phyloP scores from a whole-genome alignment of 2,888 invertebrate genomes.

The Alviniconcha strummeri region DNA sequence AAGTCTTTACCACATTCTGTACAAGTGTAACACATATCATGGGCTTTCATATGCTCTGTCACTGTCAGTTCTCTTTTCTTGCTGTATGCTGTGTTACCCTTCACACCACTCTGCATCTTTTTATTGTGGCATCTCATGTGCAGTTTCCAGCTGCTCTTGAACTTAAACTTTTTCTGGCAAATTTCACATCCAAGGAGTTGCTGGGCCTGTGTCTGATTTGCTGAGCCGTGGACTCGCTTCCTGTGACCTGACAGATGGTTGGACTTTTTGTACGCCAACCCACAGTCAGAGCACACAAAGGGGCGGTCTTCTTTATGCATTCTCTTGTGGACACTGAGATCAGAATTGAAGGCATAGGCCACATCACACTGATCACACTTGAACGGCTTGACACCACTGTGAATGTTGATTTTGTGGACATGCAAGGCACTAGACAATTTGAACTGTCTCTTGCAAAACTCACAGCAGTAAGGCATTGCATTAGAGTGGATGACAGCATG shows the following conservation, averaged over 20 bases:
- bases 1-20: no score
- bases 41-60: no score
- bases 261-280: not conserved
- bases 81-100: no score
- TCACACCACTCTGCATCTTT: not conserved
- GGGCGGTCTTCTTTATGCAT: not conserved
- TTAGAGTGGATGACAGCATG: not conserved
- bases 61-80: no score
- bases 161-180: not conserved
- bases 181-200: not conserved
- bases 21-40: no score
- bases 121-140: conserved; percentile 5
- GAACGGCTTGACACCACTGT: not conserved
- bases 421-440: not conserved
- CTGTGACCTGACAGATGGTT: not conserved
- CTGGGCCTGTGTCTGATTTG: not conserved
- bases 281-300: not conserved
- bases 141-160: not conserved
- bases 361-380: not conserved
- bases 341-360: not conserved
- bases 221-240: not conserved
- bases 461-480: not conserved
- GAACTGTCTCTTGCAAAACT: conserved; percentile 10
- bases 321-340: not conserved
- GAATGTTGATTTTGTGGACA: not conserved